Evolutionary conservation across 2,113 vertebrate genomes (phyloP), one percentile per base, ranked within the genome.

Genomic region (Pollimyrus isidori): DNA sequence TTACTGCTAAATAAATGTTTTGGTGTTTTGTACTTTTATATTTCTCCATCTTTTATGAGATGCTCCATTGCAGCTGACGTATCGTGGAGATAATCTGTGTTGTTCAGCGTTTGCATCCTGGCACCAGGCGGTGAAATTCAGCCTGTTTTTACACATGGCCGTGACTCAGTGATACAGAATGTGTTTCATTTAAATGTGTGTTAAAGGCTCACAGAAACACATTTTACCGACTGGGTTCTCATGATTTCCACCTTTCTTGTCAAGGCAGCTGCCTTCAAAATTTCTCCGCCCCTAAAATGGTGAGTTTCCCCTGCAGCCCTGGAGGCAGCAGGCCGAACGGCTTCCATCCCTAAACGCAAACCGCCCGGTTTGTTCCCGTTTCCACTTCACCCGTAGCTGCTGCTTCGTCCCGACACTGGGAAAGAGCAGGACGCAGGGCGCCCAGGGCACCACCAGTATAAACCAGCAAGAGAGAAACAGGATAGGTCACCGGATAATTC

Each of bases 61-160:
- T 88, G 62, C 26, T 46, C 35, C 45, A 1, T 69, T 58, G 35
- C 26, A 19, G 35, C 9, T 21, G n/a, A 30, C 15, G 52, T 21
- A 13, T 4, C 10, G 11, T 7, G 26, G 9, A 45, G 50, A 13
- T n/a, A 13, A 58, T 48, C 30, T 17, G 50, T n/a, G 46, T 42
- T 42, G 85, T 65, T n/a, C 86, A 26, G n/a, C 58, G 48, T 1
- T 39, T 13, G 42, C 23, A 23, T 89, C 11, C 9, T 42, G 17
- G 26, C 90, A 87, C 87, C 56, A 85, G 91, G 80, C 85, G 88
- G 39, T 89, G 84, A 49, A 45, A 84, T 30, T 90, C 89, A 89
- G 88, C 73, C 5, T 1, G 39, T 46, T 6, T 85, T 26, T 48
- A 52, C 15, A 69, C 3, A 53, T 7, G 15, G 4, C 88, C 26